Base-by-base conservation (phyloP, 1,140 invertebrate species). In the Melitaea cinxia region DNA sequence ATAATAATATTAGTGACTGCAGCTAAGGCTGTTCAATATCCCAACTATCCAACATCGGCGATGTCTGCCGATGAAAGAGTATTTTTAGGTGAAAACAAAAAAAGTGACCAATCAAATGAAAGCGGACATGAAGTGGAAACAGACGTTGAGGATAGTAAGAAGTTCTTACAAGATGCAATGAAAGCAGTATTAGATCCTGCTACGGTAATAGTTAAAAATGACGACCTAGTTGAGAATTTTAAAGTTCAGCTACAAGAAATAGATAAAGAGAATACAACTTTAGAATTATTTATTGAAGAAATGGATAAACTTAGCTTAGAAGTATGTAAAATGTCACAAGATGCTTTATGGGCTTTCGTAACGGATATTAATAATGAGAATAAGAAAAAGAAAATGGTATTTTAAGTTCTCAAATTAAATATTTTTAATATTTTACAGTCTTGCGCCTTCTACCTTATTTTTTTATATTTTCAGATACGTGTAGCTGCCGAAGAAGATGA, bases 301-400 rank as follows among this genome's bases (percentile, higher is more conserved):
- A 88, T 90, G 84, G 88, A 90, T 70, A 83, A 82, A 55, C 65
- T 91, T 45, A 89, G 81, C 75, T 77, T 88, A 54, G 82, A 91
- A 65, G 75, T 88, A n/a, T 91, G 88, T 58, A 87, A 87, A 76
- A 83, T 77, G 47, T 89, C 88, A 10, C 85, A 88, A 56, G 75
- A 84, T 54, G 80, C 86, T 1, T 59, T 91, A 17, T 91, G 88
- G 88, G 77, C 80, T 4, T 91, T 88, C 23, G 85, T 91, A 6
- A 86, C 80, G 4, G 84, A 91, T 68, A 84, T 82, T 24, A 80
- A 75, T 52, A 85, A 78, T 60, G 86, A 88, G 58, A 21, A 45
- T 9, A 88, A 89, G 65, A 91, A 89, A 71, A 88, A 81, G 66
- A 79, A 77, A 75, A 91, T 91, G 86, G 86, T 91, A 80, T 76